Evolutionary conservation across 2,888 invertebrate genomes (phyloP).

Genomic region (Minunthozetes semirufus): DNA sequence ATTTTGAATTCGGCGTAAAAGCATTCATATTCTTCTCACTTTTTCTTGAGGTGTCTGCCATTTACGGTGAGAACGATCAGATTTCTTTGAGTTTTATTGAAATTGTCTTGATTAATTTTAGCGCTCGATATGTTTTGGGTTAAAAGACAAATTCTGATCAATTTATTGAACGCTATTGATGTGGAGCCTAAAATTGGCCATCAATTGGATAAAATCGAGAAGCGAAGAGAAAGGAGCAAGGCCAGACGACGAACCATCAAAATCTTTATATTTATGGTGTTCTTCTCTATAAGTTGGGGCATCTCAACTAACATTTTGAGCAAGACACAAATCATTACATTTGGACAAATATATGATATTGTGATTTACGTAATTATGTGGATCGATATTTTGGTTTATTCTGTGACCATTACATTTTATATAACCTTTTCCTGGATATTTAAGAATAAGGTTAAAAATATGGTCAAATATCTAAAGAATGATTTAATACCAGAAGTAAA

Average conservation of each 20-base stretch:
- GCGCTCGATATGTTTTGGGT: background rate
- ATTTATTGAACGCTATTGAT: background rate
- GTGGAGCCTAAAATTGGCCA: background rate
- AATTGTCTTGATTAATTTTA: no score
- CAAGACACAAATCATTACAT: background rate
- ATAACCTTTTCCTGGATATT: conserved; percentile 1
- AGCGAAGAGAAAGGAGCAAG: background rate
- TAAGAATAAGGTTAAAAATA: background rate
- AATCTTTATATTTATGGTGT: background rate
- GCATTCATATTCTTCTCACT: background rate
- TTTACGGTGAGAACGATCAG: no score
- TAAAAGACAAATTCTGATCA: background rate
- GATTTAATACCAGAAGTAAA: background rate
- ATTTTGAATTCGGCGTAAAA: no score
- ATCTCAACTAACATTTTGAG: no score
- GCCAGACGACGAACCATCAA: background rate
- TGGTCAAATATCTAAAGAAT: background rate
- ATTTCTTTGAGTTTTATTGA: no score
- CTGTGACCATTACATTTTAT: background rate
- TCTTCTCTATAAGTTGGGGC: background rate
- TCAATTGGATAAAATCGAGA: no score
- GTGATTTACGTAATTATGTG: no score
- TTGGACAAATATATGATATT: no score
- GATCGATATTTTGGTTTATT: no score
- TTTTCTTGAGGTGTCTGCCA: background rate